Percentiles rank a stretch among this genome's conserved stretches.
phyloP scores from a whole-genome alignment of 2,888 invertebrate genomes.

The Cosmorhoe ocellata region DNA sequence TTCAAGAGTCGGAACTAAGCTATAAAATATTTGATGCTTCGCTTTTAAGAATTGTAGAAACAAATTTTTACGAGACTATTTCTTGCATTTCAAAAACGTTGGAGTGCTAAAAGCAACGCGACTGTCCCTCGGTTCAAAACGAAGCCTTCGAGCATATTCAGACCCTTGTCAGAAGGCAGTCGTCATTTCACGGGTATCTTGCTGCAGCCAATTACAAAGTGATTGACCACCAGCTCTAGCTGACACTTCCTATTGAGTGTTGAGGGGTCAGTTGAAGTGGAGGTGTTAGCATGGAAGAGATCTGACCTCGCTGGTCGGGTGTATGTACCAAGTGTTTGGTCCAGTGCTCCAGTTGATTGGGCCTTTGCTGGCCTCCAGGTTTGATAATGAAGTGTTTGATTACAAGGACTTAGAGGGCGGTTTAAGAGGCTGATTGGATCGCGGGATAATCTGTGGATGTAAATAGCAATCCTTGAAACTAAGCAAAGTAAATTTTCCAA shows the following conservation, averaged over 20 bases:
- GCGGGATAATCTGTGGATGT: neutral
- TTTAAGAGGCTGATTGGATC: neutral
- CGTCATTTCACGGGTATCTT: slow-evolving; percentile 79
- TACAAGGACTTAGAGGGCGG: slow-evolving; percentile 19
- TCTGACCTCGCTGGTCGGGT: slow-evolving; percentile 44
- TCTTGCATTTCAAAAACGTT: neutral
- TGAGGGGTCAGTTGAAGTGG: slow-evolving; percentile 21
- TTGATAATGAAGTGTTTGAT: slow-evolving; percentile 67
- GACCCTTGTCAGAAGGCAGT: slow-evolving; percentile 74
- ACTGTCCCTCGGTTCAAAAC: slow-evolving; percentile 43
- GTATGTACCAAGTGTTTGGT: slow-evolving; percentile 63
- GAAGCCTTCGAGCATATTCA: slow-evolving; percentile 50
- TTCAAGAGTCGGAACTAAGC: too few relatives aligned
- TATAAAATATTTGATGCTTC: too few relatives aligned
- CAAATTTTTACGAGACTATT: too few relatives aligned
- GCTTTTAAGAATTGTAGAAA: too few relatives aligned
- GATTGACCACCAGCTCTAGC: slow-evolving; percentile 59
- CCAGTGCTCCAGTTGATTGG: slow-evolving; percentile 72
- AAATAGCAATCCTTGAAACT: neutral
- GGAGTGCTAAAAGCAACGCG: neutral
- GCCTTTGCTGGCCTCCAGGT: slow-evolving; percentile 52
- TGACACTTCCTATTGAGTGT: slow-evolving; percentile 35
- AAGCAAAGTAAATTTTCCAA: too few relatives aligned
- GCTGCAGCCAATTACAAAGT: slow-evolving; percentile 74
- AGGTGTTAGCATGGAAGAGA: slow-evolving; percentile 35